Percentiles rank a stretch among this genome's conserved stretches.
These are phyloP conservation scores for Cheirogaleus major DNA, from an alignment of 2,797 vertebrate species.

Conservation along the genomic window DNA sequence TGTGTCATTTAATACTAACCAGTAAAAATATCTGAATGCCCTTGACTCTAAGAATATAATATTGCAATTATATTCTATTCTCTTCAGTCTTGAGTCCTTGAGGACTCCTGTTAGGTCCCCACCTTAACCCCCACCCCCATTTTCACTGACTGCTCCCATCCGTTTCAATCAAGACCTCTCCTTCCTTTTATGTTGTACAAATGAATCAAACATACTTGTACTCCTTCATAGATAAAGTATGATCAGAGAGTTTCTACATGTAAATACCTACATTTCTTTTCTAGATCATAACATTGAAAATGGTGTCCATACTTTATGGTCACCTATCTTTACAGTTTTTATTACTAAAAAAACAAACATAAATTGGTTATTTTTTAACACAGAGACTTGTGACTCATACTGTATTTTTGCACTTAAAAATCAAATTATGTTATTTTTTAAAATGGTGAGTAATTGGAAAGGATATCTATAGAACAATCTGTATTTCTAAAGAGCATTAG, in stretches of 20 bases:
- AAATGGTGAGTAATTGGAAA: conserved; percentile 69
- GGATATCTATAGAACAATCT: conserved; percentile 57
- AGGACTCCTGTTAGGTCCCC: conserved; percentile 10
- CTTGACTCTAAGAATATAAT: neutral
- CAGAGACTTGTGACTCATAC: conserved; percentile 73
- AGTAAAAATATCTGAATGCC: conserved; percentile 1
- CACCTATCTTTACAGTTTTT: conserved; percentile 68
- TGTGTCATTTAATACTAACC: neutral
- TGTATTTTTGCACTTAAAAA: conserved; percentile 79
- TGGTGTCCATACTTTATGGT: conserved; percentile 55
- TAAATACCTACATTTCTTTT: conserved; percentile 75
- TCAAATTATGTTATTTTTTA: conserved; percentile 75
- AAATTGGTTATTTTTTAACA: conserved; percentile 77
- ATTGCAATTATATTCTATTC: conserved; percentile 4
- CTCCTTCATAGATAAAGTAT: conserved; percentile 45
- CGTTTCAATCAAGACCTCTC: neutral
- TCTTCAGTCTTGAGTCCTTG: conserved; percentile 9
- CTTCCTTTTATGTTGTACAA: conserved; percentile 54
- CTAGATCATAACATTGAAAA: conserved; percentile 68
- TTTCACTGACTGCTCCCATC: neutral
- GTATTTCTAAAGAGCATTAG: conserved; percentile 71
- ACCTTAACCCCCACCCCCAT: neutral
- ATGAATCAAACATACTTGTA: conserved; percentile 19
- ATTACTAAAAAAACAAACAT: conserved; percentile 65
- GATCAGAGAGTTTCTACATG: conserved; percentile 57